Conservation (phyloP, 2,888 invertebrate genomes). For the Lysandra bellargus region DNA sequence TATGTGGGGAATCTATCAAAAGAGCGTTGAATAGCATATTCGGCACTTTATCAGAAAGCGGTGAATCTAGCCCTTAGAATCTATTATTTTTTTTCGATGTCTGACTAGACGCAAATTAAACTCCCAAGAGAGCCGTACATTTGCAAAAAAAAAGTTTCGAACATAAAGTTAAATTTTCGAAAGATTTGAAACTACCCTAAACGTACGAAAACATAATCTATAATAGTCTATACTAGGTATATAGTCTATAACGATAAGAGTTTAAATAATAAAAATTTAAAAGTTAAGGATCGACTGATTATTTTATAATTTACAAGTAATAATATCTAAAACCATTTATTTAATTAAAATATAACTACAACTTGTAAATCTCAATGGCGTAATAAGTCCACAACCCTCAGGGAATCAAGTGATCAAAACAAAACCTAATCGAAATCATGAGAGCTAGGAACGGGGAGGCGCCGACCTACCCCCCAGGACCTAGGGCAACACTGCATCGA, state of each 20-base stretch:
- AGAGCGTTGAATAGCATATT: too few relatives aligned
- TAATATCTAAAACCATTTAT: background rate
- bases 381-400: background rate
- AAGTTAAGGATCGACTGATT: too few relatives aligned
- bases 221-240: too few relatives aligned
- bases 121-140: too few relatives aligned
- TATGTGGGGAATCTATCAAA: too few relatives aligned
- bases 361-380: background rate
- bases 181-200: too few relatives aligned
- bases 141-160: background rate
- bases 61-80: too few relatives aligned
- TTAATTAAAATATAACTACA: background rate
- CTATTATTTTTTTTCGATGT: background rate
- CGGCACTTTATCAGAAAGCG: too few relatives aligned
- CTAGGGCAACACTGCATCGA: slow-evolving; percentile 73
- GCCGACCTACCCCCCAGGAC: slow-evolving; percentile 65
- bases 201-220: too few relatives aligned
- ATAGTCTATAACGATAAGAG: too few relatives aligned
- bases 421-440: slow-evolving; percentile 27
- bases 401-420: slow-evolving; percentile 22
- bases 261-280: too few relatives aligned
- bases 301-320: too few relatives aligned
- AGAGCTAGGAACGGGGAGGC: slow-evolving; percentile 43
- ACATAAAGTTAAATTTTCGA: background rate
- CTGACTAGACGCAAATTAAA: background rate